Base-by-base conservation (phyloP, 2,888 invertebrate genomes). In the Polyommatus iphigenia region DNA sequence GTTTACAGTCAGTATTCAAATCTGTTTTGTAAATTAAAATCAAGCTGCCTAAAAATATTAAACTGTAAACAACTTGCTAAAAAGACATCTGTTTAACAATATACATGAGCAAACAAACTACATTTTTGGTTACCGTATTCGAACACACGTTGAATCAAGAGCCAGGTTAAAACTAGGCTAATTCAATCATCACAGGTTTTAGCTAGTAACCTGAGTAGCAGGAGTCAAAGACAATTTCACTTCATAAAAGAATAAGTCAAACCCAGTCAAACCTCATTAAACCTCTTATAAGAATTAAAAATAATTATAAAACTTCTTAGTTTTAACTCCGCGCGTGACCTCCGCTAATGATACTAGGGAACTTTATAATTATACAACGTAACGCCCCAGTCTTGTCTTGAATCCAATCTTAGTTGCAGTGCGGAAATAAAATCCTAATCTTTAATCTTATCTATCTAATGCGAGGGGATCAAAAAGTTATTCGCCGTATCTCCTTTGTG, bases 291-390 rank as follows among this genome's bases (percentile, higher is more conserved):
- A 24, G n/a, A 8, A 0, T 20, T 8, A 20, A 59, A 62, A 13
- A 62, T 62, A 62, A 62, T 62, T 62, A 62, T 5, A 29, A 62
- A 62, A 15, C 29, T 29, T 24, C 3, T 18, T 54, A 54, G 18
- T 54, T 54, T 50, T 20, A 10, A 24, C 13, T 1, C 3, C 62
- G 67, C 67, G 67, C 29, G 67, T 15, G 67, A 29, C 24, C 24
- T 62, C 24, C 59, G 6, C 0, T 29, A 24, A 62, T 62, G 59
- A 20, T 24, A 62, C 62, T 29, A 5, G 1, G 5, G 67, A 67
- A 67, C 29, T 62, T 67, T 67, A 67, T 67, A 67, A 67, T 67
- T 29, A 67, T 67, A 67, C 15, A 67, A 67, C 62, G 29, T 29
- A 62, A 62, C 62, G 10, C 62, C 62, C 10, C 62, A 13, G 62